Base-by-base conservation (phyloP, 2,797 vertebrate genomes). In the Anguilla obscura region DNA sequence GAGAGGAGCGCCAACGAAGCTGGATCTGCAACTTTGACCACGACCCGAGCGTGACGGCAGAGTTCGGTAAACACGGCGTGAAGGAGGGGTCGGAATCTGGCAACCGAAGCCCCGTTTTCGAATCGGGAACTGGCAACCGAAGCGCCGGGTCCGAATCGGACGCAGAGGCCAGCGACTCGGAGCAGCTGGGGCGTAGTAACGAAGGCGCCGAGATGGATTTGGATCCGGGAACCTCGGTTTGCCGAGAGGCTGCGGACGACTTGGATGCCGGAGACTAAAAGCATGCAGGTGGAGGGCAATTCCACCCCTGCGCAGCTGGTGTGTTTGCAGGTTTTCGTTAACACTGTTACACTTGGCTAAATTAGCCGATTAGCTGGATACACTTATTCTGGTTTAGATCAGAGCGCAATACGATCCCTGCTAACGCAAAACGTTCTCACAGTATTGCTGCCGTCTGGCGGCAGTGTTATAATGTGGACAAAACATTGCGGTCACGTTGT, bases 11-110 rank as follows among this genome's bases (percentile, higher is more conserved):
- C n/a, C 36, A 56, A 18, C 71, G 88, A 36, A 79, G 63, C n/a
- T 82, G n/a, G n/a, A 50, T 88, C 76, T 88, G 88, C 85, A 86
- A 50, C 45, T 86, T 86, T 48, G 24, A 69, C 40, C 88, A 52
- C 1, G 80, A 88, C 16, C 76, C 76, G 4, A 83, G 21, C 1
- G 45, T 52, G 48, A 21, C 1, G 4, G 30, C 5, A 12, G 74
- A 36, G 16, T 79, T 3, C 18, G 14, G 33, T 4, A 14, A 79
- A 3, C 0, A 0, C 33, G 3, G 33, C 18, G 16, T 2, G 0
- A 21, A 16, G 74, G 33, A 16, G 74, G 33, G 27, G 27, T 4
- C 30, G 27, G 69, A 9, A 74, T 2, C 14, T 3, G 48, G 63
- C 18, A 85, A 21, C 36, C 84, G n/a, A 4, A 88, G 36, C 84